phyloP scores from a whole-genome alignment of 2,113 vertebrate species.

The Meles meles region DNA sequence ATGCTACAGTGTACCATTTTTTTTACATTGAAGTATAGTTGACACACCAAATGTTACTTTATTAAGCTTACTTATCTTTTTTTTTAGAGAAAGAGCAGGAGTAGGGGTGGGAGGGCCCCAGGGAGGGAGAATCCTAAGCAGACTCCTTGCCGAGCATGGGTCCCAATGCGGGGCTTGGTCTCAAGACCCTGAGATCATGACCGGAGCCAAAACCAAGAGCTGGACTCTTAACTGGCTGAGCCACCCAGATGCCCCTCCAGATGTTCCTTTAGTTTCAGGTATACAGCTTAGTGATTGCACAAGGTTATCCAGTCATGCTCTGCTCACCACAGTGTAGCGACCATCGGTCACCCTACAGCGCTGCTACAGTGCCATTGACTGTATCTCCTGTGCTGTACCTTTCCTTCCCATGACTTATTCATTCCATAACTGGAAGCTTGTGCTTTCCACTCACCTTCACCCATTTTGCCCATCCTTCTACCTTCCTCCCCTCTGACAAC shows the following conservation, averaged over 20 bases:
- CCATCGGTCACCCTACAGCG: not conserved
- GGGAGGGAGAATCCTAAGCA: not conserved
- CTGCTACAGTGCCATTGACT: not conserved
- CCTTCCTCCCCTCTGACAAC: not conserved
- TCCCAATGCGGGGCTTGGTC: not conserved
- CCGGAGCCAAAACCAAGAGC: not conserved
- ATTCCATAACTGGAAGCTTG: not conserved
- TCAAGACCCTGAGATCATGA: not conserved
- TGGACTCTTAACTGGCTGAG: not conserved
- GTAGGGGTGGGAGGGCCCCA: not conserved
- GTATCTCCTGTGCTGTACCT: not conserved
- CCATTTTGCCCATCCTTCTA: not conserved
- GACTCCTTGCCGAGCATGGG: not conserved
- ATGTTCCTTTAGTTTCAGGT: not conserved
- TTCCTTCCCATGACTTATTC: not conserved
- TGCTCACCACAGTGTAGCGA: not conserved
- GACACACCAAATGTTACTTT: not conserved
- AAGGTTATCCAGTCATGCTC: not conserved
- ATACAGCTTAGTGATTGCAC: not conserved
- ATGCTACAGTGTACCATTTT: not conserved
- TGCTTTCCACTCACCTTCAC: not conserved
- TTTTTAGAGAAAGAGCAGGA: not conserved
- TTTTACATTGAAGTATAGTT: not conserved
- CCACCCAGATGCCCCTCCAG: too few relatives aligned
- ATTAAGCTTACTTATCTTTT: not conserved